These are phyloP conservation scores for Brachionus rotundiformis DNA, from an alignment of 1,140 invertebrate genomes.

Conservation along the genomic window DNA sequence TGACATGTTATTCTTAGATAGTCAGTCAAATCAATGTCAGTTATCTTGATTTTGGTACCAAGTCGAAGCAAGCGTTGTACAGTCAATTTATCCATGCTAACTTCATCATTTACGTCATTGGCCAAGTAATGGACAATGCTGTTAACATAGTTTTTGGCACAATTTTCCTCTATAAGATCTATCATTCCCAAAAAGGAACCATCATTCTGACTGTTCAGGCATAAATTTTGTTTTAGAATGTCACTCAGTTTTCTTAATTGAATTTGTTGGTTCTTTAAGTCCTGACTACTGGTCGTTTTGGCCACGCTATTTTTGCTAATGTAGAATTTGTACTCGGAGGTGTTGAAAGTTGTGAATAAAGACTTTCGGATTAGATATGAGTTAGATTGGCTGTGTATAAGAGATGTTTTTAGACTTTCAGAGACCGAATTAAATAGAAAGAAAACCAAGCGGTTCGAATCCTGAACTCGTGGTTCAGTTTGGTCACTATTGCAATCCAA, in stretches of 20 bases:
- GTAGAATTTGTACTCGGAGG: conserved; percentile 26
- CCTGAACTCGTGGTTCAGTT: neutral
- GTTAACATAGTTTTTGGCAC: conserved; percentile 30
- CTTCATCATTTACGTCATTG: neutral
- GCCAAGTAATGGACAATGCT: conserved; percentile 16
- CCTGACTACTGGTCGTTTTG: neutral
- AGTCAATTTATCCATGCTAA: neutral
- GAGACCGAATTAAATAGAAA: conserved; percentile 34
- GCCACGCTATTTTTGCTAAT: conserved; percentile 12
- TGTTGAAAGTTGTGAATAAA: neutral
- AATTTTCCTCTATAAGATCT: conserved; percentile 29
- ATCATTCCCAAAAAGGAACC: neutral
- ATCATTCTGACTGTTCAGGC: neutral
- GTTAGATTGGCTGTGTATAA: conserved; percentile 7
- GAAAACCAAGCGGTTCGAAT: conserved; percentile 19
- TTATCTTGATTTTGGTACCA: neutral
- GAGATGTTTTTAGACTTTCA: conserved; percentile 19
- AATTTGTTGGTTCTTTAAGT: neutral
- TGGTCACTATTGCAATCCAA: neutral
- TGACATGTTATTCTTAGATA: conserved; percentile 13
- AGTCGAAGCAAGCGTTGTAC: conserved; percentile 18
- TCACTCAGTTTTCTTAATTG: neutral
- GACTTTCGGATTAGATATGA: conserved; percentile 39
- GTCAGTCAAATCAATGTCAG: conserved; percentile 31
- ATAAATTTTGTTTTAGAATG: neutral